Evolutionary conservation across 2,797 vertebrate species (phyloP).

Genomic region (Fistularia commersonii): DNA sequence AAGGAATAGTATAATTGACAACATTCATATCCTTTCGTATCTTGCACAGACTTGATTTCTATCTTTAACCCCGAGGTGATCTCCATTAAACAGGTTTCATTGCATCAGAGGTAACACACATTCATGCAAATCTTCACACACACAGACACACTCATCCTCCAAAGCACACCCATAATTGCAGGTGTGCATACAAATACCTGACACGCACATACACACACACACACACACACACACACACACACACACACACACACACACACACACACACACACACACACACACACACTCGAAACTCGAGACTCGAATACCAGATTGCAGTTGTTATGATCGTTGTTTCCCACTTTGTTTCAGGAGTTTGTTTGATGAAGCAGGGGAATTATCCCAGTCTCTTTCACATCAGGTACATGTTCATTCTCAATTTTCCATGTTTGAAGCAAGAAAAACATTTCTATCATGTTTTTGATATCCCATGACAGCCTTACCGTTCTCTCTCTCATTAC

Average conservation of each 20-base stretch:
- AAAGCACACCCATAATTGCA: not conserved
- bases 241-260: conserved; percentile 8
- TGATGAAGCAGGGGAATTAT: conserved; percentile 55
- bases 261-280: not conserved
- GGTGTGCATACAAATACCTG: not conserved
- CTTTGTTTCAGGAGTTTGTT: conserved; percentile 59
- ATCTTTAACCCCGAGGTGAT: conserved; percentile 65
- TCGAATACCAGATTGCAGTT: not conserved
- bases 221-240: conserved; percentile 6
- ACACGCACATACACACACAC: not conserved
- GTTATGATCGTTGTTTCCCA: not conserved
- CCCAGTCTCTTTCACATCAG: conserved; percentile 48
- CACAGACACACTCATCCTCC: conserved; percentile 4
- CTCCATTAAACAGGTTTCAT: conserved; percentile 19
- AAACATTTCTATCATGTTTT: too few species aligned
- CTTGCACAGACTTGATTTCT: conserved; percentile 63
- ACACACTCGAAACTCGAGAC: not conserved
- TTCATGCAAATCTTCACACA: not conserved
- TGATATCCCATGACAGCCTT: too few species aligned
- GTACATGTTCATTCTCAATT: conserved; percentile 35
- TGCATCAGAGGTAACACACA: conserved; percentile 54
- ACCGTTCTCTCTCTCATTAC: too few species aligned
- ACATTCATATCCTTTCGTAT: too few species aligned
- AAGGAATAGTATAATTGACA: too few species aligned
- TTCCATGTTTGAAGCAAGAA: not conserved